These are phyloP conservation scores for Morpho helenor DNA, from an alignment of 2,888 invertebrate genomes.

Conservation along the genomic window DNA sequence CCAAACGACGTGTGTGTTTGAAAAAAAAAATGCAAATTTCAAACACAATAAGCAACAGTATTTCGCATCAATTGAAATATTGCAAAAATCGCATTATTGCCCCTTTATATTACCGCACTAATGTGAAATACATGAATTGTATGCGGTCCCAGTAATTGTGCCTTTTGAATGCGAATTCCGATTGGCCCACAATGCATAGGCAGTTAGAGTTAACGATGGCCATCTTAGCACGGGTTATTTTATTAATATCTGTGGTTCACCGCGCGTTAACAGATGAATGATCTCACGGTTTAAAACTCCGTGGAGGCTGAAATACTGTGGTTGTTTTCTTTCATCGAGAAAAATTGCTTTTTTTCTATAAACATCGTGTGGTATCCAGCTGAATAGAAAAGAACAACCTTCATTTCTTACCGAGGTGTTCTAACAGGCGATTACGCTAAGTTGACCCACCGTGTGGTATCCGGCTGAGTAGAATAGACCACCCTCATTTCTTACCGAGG, in stretches of 20 bases:
- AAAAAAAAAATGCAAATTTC: no score
- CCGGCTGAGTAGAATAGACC: no score
- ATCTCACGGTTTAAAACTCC: slow-evolving; percentile 25
- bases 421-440: no score
- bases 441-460: no score
- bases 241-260: slow-evolving; percentile 66
- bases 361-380: no score
- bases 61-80: neutral
- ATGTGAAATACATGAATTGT: slow-evolving; percentile 4
- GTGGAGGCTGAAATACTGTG: slow-evolving; percentile 20
- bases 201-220: slow-evolving; percentile 53
- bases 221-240: slow-evolving; percentile 41
- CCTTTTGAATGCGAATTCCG: slow-evolving; percentile 40
- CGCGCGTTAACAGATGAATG: slow-evolving; percentile 37
- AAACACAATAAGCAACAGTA: no score
- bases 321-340: neutral
- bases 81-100: slow-evolving; percentile 6
- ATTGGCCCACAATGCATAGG: slow-evolving; percentile 53
- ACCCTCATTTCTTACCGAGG: no score
- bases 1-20: no score
- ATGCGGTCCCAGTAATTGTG: slow-evolving; percentile 26
- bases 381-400: no score
- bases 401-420: no score
- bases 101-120: slow-evolving; percentile 8
- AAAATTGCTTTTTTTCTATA: no score